phyloP scores from a whole-genome alignment of 2,797 vertebrate genomes.

The Peromyscus nudipes region DNA sequence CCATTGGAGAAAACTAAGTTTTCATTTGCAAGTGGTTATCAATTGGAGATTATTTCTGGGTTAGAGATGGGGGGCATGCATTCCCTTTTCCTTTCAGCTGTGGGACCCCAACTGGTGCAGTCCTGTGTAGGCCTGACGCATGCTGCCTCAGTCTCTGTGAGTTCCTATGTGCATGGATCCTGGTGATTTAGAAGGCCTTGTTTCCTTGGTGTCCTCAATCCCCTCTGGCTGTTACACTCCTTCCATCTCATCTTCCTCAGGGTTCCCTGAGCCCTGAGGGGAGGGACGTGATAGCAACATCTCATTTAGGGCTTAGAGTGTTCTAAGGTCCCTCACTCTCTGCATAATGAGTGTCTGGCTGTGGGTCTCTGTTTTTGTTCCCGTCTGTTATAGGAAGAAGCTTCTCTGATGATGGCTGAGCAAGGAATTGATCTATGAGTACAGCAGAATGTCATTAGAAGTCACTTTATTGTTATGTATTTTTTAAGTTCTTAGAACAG shows the following conservation, averaged over 20 bases:
- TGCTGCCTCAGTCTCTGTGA: no score
- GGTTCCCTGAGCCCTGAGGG: not conserved
- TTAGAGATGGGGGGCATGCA: not conserved
- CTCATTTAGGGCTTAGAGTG: not conserved
- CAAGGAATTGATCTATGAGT: not conserved
- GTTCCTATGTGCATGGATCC: not conserved
- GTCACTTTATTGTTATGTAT: not conserved
- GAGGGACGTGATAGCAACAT: not conserved
- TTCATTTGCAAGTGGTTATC: not conserved
- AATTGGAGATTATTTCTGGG: not conserved
- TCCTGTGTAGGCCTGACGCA: no score
- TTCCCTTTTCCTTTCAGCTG: not conserved
- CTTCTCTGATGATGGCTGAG: not conserved
- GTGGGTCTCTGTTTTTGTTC: not conserved
- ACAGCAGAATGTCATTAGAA: not conserved
- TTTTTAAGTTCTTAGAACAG: not conserved
- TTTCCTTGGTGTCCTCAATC: not conserved
- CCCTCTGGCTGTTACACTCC: not conserved
- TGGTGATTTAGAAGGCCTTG: not conserved
- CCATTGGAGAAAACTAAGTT: not conserved
- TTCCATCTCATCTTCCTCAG: not conserved
- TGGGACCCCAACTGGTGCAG: not conserved
- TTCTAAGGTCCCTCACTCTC: not conserved
- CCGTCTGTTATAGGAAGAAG: not conserved
- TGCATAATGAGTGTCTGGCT: not conserved